Evolutionary conservation across 2,113 vertebrate species (phyloP).

Genomic region (Sturnus vulgaris): DNA sequence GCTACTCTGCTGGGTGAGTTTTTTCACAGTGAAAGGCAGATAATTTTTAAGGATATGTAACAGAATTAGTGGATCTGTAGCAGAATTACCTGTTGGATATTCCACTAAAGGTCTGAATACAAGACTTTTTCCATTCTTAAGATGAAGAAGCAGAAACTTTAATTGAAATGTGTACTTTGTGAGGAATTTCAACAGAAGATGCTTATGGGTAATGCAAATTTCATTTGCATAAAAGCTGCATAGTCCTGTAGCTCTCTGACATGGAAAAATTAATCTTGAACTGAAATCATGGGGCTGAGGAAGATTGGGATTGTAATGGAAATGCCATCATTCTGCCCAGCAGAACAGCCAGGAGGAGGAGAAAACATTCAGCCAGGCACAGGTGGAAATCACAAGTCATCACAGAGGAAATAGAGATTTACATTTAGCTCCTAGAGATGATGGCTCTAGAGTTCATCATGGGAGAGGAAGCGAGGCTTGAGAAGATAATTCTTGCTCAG

Average conservation of each 20-base stretch:
- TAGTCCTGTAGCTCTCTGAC: neutral
- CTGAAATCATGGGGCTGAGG: neutral
- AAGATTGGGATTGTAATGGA: neutral
- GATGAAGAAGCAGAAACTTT: neutral
- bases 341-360: neutral
- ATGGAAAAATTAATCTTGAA: neutral
- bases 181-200: neutral
- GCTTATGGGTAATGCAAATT: neutral
- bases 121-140: neutral
- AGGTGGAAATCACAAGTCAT: neutral
- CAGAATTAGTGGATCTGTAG: neutral
- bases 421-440: neutral
- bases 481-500: neutral
- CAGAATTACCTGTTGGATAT: neutral
- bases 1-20: neutral
- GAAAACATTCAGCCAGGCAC: neutral
- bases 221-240: neutral
- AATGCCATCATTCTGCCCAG: neutral
- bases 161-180: neutral
- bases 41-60: slow-evolving; percentile 3
- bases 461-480: neutral
- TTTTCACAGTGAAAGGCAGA: slow-evolving; percentile 31
- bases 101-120: neutral
- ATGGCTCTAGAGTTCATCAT: neutral
- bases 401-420: neutral